Evolutionary conservation across 2,888 invertebrate genomes (phyloP).

Genomic region (Macrostomum cliftonense): DNA sequence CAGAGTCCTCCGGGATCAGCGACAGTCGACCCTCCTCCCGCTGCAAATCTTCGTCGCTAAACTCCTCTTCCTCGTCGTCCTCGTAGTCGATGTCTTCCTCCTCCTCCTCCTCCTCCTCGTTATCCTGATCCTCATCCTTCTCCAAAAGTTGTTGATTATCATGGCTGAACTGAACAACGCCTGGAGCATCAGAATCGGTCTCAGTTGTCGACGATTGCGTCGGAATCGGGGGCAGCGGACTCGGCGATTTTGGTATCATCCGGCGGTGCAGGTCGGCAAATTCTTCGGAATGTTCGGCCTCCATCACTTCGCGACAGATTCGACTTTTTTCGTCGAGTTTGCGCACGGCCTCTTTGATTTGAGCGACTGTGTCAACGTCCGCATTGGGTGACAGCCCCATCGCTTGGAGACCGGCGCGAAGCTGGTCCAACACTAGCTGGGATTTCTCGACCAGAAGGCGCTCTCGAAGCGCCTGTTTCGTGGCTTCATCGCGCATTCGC

Average conservation of each 20-base stretch:
- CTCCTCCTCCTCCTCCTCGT: not conserved
- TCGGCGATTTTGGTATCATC: slow-evolving; percentile 17
- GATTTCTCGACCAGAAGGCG: slow-evolving; percentile 30
- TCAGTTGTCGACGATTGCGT: too few species aligned
- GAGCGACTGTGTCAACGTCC: slow-evolving; percentile 33
- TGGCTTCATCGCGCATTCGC: slow-evolving; percentile 23
- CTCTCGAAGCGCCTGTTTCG: slow-evolving; percentile 26
- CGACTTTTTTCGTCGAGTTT: slow-evolving; percentile 26
- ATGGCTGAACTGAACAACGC: not conserved
- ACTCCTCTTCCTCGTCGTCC: not conserved
- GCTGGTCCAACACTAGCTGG: slow-evolving; percentile 23
- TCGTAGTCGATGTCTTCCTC: not conserved
- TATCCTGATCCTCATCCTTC: not conserved
- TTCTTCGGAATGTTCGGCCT: slow-evolving; percentile 23
- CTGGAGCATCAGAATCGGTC: too few species aligned
- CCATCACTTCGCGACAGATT: slow-evolving; percentile 25
- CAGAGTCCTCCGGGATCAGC: too few species aligned
- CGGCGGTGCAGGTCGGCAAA: slow-evolving; percentile 20
- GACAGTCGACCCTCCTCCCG: too few species aligned
- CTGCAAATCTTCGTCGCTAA: not conserved
- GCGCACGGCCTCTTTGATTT: slow-evolving; percentile 32
- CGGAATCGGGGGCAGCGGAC: not conserved
- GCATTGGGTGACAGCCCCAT: slow-evolving; percentile 27
- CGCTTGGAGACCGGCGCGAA: slow-evolving; percentile 22
- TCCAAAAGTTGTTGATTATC: not conserved